A percentile compares a stretch with the other conserved stretches of the same genome.
These are phyloP conservation scores for Cygnus buccinator DNA, from an alignment of 2,113 vertebrate species.

Conservation along the genomic window DNA sequence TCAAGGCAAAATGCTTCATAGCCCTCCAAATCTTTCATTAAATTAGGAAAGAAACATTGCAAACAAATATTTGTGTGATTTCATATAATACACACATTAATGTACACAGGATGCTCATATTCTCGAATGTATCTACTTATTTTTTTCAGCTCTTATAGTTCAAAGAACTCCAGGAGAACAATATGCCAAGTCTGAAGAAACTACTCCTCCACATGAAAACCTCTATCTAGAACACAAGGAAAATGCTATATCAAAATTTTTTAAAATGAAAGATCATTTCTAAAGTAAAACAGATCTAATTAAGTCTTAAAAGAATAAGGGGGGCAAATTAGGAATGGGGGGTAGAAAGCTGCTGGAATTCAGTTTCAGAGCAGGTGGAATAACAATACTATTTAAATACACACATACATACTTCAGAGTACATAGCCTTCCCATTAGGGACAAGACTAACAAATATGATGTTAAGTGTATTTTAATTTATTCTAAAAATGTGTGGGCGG, in stretches of 20 bases:
- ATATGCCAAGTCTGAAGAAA: neutral
- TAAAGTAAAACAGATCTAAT: neutral
- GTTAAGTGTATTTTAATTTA: slow-evolving; percentile 69
- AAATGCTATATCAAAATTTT: neutral
- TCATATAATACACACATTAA: neutral
- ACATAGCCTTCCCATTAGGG: slow-evolving; percentile 42
- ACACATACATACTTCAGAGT: neutral
- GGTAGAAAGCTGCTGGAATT: slow-evolving; percentile 17
- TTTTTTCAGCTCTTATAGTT: neutral
- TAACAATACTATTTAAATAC: slow-evolving; percentile 21
- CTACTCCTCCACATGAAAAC: neutral
- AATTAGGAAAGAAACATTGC: neutral
- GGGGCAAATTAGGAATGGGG: neutral
- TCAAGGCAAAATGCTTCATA: neutral
- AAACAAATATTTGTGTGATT: neutral
- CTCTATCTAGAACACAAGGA: neutral
- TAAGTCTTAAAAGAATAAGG: neutral
- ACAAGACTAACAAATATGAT: slow-evolving; percentile 53
- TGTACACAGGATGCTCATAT: neutral
- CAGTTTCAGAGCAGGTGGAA: slow-evolving; percentile 27
- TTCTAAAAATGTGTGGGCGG: slow-evolving; percentile 63
- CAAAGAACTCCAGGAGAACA: neutral
- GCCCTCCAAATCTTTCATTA: neutral
- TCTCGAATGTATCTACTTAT: neutral
- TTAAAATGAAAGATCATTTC: neutral